phyloP scores from a whole-genome alignment of 2,888 invertebrate genomes.

The Magallana nippona region DNA sequence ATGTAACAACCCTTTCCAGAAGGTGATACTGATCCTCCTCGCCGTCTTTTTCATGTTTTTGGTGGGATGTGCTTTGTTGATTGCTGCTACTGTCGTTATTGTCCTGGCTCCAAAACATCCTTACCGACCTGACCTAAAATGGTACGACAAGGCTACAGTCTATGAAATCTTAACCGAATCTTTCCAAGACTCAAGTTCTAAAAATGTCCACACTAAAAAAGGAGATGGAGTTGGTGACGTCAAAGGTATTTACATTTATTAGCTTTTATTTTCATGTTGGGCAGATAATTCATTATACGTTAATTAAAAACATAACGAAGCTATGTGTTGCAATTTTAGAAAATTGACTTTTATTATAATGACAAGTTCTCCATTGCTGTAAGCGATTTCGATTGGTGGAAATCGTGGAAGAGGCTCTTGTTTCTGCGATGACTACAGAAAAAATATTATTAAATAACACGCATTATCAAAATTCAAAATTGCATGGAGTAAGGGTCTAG shows the following conservation, averaged over 20 bases:
- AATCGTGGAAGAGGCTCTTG: too few species aligned
- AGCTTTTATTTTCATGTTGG: too few species aligned
- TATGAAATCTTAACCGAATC: conserved; percentile 86
- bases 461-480: too few species aligned
- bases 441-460: too few species aligned
- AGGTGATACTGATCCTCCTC: conserved; percentile 94
- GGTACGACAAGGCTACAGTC: conserved; percentile 90
- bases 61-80: conserved; percentile 96
- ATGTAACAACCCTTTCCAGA: conserved; percentile 98
- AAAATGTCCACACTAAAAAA: conserved; percentile 77
- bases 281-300: too few species aligned
- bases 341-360: too few species aligned
- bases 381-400: too few species aligned
- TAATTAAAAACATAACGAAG: too few species aligned
- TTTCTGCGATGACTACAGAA: too few species aligned
- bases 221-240: conserved; percentile 92
- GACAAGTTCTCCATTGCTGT: too few species aligned
- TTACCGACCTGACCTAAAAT: conserved; percentile 84
- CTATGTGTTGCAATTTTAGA: too few species aligned
- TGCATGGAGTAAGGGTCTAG: too few species aligned
- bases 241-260: conserved; percentile 56
- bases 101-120: conserved; percentile 89
- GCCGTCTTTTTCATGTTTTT: conserved; percentile 95
- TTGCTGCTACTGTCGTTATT: conserved; percentile 94
- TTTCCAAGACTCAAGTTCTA: conserved; percentile 86